These are phyloP conservation scores for Esperia sulphurella DNA, from an alignment of 2,888 invertebrate species.

Conservation along the genomic window DNA sequence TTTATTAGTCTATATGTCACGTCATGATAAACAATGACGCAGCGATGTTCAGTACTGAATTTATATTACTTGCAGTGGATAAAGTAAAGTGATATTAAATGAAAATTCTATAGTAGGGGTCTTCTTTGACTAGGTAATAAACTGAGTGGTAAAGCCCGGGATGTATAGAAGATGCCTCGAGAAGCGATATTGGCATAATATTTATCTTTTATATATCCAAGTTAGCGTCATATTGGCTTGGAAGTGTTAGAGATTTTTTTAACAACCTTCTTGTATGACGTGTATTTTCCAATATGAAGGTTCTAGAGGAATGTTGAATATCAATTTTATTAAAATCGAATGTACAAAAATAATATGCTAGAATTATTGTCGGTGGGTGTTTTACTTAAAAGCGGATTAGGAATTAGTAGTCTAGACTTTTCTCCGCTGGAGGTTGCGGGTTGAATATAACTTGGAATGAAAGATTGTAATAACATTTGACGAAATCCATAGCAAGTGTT, in stretches of 20 bases:
- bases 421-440: no score
- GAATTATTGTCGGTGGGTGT: no score
- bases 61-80: no score
- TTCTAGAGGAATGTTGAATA: neutral
- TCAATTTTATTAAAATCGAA: neutral
- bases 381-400: no score
- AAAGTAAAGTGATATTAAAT: neutral
- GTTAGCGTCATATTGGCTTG: conserved; percentile 15
- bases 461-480: no score
- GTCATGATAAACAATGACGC: no score
- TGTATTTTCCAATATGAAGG: neutral
- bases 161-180: conserved; percentile 8
- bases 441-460: no score
- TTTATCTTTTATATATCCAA: conserved; percentile 6
- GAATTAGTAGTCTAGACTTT: no score
- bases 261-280: neutral
- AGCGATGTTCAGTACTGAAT: no score
- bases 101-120: neutral
- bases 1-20: no score
- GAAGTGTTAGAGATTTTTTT: neutral
- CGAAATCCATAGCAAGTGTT: no score
- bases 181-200: conserved; percentile 17
- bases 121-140: conserved; percentile 13
- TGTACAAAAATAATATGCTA: neutral
- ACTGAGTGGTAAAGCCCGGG: conserved; percentile 14